phyloP scores from a whole-genome alignment of 2,888 invertebrate genomes.

The Nyleta sp. region DNA sequence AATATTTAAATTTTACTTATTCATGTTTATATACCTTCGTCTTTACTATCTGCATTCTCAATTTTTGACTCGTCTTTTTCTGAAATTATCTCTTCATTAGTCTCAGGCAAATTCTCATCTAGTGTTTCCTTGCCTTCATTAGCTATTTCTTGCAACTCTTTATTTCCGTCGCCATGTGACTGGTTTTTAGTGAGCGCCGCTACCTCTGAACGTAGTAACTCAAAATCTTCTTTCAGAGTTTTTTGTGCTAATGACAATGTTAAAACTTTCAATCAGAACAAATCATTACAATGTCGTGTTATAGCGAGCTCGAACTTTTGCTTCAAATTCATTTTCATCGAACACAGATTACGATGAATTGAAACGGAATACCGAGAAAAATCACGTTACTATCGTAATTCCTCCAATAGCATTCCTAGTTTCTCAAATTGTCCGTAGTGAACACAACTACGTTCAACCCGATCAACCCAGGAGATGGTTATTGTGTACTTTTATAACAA shows the following conservation, averaged over 20 bases:
- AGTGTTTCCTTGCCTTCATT: not conserved
- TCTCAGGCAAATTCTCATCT: not conserved
- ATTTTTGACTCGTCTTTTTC: not conserved
- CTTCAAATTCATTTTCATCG: constrained; percentile 9
- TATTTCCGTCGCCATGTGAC: constrained; percentile 16
- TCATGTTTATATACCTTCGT: not conserved
- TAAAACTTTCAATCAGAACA: no score
- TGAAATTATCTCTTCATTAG: not conserved
- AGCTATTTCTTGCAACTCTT: not conserved
- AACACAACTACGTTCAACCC: constrained; percentile 23
- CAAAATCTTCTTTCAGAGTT: constrained; percentile 28
- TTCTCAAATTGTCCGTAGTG: constrained; percentile 6
- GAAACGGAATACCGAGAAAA: constrained; percentile 6
- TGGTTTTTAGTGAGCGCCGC: not conserved
- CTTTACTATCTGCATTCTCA: not conserved
- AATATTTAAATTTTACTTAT: not conserved
- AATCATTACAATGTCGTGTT: not conserved
- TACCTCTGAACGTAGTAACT: not conserved
- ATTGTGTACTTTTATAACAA: not conserved
- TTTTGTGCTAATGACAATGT: constrained; percentile 9
- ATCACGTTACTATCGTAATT: constrained; percentile 19
- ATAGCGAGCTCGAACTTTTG: not conserved
- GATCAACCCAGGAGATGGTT: constrained; percentile 18
- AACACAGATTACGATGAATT: constrained; percentile 11
- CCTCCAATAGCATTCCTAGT: not conserved